Evolutionary conservation across 2,888 invertebrate species (phyloP), one percentile per base, ranked within the genome.

Genomic region (Uropetala carovei): DNA sequence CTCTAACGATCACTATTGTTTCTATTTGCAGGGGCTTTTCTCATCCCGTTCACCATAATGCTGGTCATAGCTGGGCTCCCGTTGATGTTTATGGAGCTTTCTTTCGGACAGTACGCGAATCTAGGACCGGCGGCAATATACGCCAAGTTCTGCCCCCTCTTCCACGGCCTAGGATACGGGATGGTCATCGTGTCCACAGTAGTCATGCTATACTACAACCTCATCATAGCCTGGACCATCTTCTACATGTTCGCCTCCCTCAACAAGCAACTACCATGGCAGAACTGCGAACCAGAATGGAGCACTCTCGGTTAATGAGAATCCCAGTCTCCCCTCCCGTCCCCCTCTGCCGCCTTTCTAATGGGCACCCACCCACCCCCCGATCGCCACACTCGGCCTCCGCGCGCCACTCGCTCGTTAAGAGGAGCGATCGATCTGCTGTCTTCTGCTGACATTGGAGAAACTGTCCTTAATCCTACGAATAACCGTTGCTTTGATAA

Each of bases 81-180:
- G 57, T 96, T 98, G 11, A 97, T 98, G 96, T 98, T 98, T 94
- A 97, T 98, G 97, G 98, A 98, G 94, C 95, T 98, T n/a, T 97
- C 98, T 0, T 97, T 98, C 93, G 98, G 98, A 0, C 98, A 98
- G 94, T 98, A 97, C 94, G 97, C 97, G 58, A 97, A 97, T 8
- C 94, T 97, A 92, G 97, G 97, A 14, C 98, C 98, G 0, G 97
- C 98, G 22, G 97, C 97, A 22, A 97, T 98, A 89, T 98, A 98
- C 96, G 96, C 97, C 94, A 96, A 97, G 94, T 97, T 98, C 94
- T 98, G 97, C 93, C 97, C 97, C 0, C 96, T 98, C 13, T 97
- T 98, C 94, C 96, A 96, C 93, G 97, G 97, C 14, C 95, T 97
- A 18, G 97, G 97, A 92, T 97, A 97, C 93, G 97, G 97, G 93